These are phyloP conservation scores for Mobula hypostoma DNA, from an alignment of 2,113 vertebrate species.

Conservation along the genomic window DNA sequence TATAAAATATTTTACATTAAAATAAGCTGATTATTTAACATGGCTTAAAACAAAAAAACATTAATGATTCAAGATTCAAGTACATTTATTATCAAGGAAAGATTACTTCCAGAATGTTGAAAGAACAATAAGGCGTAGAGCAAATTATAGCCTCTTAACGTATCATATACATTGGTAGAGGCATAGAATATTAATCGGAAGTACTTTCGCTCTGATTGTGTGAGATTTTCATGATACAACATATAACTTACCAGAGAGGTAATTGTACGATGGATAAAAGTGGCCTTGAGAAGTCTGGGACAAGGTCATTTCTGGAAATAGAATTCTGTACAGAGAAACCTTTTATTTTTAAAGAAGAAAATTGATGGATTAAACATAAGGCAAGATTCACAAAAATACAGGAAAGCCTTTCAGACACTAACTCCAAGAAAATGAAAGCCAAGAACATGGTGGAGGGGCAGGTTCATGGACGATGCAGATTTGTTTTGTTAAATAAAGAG, in stretches of 20 bases:
- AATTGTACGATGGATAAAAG: background rate
- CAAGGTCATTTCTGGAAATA: background rate
- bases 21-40: too few species aligned
- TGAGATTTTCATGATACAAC: background rate
- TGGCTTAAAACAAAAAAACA: too few species aligned
- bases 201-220: background rate
- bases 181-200: background rate
- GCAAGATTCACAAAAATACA: background rate
- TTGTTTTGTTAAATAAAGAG: background rate
- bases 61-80: too few species aligned
- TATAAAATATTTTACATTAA: too few species aligned
- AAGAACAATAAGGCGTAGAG: too few species aligned
- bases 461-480: background rate
- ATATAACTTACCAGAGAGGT: background rate
- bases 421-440: background rate
- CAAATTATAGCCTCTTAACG: too few species aligned
- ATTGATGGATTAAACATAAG: background rate
- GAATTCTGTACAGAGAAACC: background rate
- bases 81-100: too few species aligned
- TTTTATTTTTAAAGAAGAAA: background rate
- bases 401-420: background rate
- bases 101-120: too few species aligned
- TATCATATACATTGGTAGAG: background rate
- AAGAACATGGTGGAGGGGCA: background rate
- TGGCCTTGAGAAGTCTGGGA: background rate